Evolutionary conservation across 2,113 vertebrate genomes (phyloP), one percentile per base, ranked within the genome.

Genomic region (Pterocles orientalis): DNA sequence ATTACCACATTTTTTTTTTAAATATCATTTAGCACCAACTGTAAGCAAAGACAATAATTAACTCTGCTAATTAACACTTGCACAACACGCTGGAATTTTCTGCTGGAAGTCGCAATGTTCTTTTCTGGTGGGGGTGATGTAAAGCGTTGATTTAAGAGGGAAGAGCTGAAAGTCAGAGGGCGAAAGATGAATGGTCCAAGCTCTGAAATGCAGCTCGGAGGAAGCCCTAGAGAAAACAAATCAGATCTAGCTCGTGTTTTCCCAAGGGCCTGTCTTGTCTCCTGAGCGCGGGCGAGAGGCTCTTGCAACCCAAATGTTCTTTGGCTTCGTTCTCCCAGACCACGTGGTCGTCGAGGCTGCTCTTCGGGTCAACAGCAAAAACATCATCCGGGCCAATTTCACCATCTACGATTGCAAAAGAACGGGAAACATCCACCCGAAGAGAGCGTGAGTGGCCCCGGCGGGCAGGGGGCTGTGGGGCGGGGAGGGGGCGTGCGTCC

Each of bases 321-420:
- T 95, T 94, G 97, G 98, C 95, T 95, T 97, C 53, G 19, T 90
- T 95, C 86, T 84, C 84, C 64, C 97, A 99, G 99, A 99, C 97
- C 99, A 99, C 29, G 97, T 99, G 95, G 98, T 97, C 0, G 95
- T 99, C 10, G 98, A 98, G 60, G 97, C 99, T 96, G 98, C 98
- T 33, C 97, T 99, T 90, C 98, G 97, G 92, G 99, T 99, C 91
- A 98, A 99, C 25, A 98, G 98, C 92, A 98, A 96, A 91, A 97
- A 98, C 78, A 98, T 99, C 36, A 99, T 99, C 81, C 95, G 94
- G 68, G 98, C 99, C 90, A 99, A 97, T 91, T 98, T 99, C 97
- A 98, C 99, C 97, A 98, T 99, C 98, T 99, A 99, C 1, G 98
- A 99, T 97, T 99, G 99, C 86, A 97, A 98, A 94, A 98, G 98